A percentile compares a stretch with the other conserved stretches of the same genome.
phyloP scores from a whole-genome alignment of 2,113 vertebrate species.

The Mastomys coucha region DNA sequence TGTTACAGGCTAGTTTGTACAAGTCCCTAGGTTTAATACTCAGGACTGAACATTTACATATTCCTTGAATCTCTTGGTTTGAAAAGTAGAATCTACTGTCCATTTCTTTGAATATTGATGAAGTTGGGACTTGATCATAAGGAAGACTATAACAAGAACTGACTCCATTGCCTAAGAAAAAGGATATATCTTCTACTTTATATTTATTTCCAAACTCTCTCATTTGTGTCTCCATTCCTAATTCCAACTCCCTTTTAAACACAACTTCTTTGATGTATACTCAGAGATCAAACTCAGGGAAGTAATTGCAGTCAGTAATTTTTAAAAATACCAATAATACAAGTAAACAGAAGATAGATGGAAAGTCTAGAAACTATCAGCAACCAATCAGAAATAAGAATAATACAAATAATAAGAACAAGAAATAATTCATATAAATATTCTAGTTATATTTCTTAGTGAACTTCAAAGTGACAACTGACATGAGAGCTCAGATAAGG shows the following conservation, averaged over 20 bases:
- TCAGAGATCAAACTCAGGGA: constrained; percentile 18
- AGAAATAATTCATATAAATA: neutral
- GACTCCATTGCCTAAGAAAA: neutral
- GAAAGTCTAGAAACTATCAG: neutral
- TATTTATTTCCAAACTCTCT: neutral
- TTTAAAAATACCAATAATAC: neutral
- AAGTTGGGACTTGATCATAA: neutral
- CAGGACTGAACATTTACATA: neutral
- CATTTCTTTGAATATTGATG: neutral
- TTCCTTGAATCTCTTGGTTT: neutral
- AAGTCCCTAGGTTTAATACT: neutral
- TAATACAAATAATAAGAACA: neutral
- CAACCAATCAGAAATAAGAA: neutral
- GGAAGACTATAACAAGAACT: neutral
- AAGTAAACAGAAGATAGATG: neutral
- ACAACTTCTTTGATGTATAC: neutral
- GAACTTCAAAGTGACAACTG: constrained; percentile 7
- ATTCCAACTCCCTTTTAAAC: neutral
- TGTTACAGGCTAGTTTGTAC: neutral
- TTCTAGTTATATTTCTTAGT: neutral
- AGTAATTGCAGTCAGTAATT: neutral
- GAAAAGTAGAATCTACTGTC: neutral
- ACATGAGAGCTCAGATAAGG: neutral
- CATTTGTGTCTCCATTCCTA: neutral
- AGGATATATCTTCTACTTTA: neutral